phyloP scores from a whole-genome alignment of 92 coral and sea anemone species.

The Porites lobata region DNA sequence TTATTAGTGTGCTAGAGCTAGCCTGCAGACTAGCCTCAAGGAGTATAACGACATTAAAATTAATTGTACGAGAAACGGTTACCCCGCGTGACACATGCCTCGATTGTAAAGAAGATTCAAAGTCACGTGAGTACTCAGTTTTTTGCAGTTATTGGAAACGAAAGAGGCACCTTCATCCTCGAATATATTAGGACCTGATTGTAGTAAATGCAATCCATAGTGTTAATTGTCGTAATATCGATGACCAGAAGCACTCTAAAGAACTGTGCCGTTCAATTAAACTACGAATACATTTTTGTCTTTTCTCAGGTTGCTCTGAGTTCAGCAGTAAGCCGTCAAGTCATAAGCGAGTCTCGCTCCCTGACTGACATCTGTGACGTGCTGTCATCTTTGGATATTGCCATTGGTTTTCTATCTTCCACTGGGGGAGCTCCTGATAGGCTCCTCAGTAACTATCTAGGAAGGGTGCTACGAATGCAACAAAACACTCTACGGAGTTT shows the following conservation, averaged over 20 bases:
- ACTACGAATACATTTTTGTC: not conserved
- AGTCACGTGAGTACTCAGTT: too few relatives aligned
- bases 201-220: too few relatives aligned
- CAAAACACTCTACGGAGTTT: slow-evolving; percentile 78
- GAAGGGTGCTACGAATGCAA: slow-evolving; percentile 66
- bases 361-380: slow-evolving; percentile 86
- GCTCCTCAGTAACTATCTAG: slow-evolving; percentile 79
- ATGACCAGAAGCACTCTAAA: too few relatives aligned
- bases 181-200: too few relatives aligned
- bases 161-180: too few relatives aligned
- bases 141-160: too few relatives aligned
- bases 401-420: slow-evolving; percentile 86
- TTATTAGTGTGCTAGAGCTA: not conserved
- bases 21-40: too few relatives aligned
- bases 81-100: too few relatives aligned
- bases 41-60: too few relatives aligned
- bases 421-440: slow-evolving; percentile 79
- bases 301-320: slow-evolving; percentile 58
- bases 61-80: too few relatives aligned
- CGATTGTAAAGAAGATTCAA: too few relatives aligned
- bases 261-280: not conserved
- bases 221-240: too few relatives aligned
- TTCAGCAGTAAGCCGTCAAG: slow-evolving; percentile 58
- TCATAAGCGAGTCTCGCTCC: slow-evolving; percentile 65
- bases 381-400: slow-evolving; percentile 80